Evolutionary conservation across 2,888 invertebrate species (phyloP).

Genomic region (Caenorhabditis angaria): DNA sequence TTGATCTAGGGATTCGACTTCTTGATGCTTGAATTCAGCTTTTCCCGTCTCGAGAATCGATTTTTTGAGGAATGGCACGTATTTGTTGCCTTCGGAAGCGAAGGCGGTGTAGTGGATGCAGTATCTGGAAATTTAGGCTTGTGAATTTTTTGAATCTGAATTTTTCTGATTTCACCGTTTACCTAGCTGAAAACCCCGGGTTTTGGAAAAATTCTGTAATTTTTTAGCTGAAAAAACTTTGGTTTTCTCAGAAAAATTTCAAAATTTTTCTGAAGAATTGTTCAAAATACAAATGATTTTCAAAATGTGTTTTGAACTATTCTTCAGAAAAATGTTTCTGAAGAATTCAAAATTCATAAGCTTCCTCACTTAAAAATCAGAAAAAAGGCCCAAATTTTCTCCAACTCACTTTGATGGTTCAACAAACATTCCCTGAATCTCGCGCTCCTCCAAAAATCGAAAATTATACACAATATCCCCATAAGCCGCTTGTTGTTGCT

Average conservation of each 20-base stretch:
- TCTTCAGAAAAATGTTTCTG: too few relatives aligned
- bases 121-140: conserved; percentile 49
- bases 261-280: too few relatives aligned
- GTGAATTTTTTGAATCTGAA: too few relatives aligned
- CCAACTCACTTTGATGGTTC: conserved; percentile 56
- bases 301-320: too few relatives aligned
- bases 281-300: too few relatives aligned
- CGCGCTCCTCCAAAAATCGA: conserved; percentile 62
- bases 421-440: conserved; percentile 53
- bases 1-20: conserved; percentile 50
- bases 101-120: conserved; percentile 69
- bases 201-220: too few relatives aligned
- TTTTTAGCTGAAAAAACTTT: too few relatives aligned
- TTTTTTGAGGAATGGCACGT: conserved; percentile 70
- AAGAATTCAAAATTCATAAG: too few relatives aligned
- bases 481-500: conserved; percentile 56
- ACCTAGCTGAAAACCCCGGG: too few relatives aligned
- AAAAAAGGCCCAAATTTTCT: neutral
- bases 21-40: conserved; percentile 50
- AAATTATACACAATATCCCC: conserved; percentile 69
- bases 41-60: conserved; percentile 22
- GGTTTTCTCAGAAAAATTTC: too few relatives aligned
- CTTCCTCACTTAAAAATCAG: neutral
- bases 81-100: conserved; percentile 66
- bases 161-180: too few relatives aligned